Evolutionary conservation across 2,797 vertebrate species (phyloP).

Genomic region (Eospalax fontanierii): DNA sequence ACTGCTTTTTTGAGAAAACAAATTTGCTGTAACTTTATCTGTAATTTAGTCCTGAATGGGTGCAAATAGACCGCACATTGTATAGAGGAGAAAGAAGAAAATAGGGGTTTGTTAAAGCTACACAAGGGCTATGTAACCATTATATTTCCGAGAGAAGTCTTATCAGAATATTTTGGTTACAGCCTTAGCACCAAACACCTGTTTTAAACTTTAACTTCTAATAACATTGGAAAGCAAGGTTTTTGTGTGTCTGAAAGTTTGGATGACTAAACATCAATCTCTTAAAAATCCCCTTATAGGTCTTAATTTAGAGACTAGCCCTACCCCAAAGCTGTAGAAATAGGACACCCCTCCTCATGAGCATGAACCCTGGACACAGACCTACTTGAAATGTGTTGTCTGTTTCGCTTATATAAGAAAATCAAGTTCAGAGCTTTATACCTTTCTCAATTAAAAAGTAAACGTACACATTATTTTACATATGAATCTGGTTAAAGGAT

Average conservation of each 20-base stretch:
- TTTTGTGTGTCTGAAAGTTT: conserved; percentile 72
- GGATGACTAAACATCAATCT: conserved; percentile 72
- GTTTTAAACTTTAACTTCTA: conserved; percentile 95
- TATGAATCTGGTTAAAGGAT: not conserved
- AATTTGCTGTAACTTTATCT: conserved; percentile 99
- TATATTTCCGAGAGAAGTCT: conserved; percentile 94
- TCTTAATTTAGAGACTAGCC: conserved; percentile 48
- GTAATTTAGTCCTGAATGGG: conserved; percentile 96
- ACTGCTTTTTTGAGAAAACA: conserved; percentile 98
- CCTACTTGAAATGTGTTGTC: not conserved
- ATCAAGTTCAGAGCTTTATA: not conserved
- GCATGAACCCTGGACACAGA: not conserved
- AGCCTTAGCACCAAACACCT: conserved; percentile 93
- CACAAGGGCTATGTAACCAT: conserved; percentile 93
- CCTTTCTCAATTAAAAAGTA: conserved; percentile 31
- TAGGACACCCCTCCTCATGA: not conserved
- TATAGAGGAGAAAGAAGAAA: conserved; percentile 90
- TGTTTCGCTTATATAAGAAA: conserved; percentile 45
- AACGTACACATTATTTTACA: not conserved
- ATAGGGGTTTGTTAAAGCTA: conserved; percentile 90
- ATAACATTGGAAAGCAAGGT: conserved; percentile 77
- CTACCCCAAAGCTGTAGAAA: not conserved
- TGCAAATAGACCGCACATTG: conserved; percentile 97
- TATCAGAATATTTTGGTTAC: conserved; percentile 94
- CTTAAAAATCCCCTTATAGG: conserved; percentile 6